Base-by-base conservation (phyloP, 2,888 invertebrate genomes). In the Drosophila borealis region DNA sequence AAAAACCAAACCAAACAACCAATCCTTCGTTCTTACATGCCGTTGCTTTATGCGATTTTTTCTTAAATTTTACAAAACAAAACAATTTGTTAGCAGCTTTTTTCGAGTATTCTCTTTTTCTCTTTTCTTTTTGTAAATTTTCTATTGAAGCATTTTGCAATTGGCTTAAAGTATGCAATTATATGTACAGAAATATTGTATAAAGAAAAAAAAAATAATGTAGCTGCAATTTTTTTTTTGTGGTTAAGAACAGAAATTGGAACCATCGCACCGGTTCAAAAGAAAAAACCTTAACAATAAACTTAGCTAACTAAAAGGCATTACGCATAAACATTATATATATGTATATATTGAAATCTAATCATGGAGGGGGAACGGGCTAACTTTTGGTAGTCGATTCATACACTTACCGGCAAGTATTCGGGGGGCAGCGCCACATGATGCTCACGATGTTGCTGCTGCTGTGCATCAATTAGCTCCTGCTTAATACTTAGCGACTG, bases 271-370 rank as follows among this genome's bases (percentile, higher is more conserved):
- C 91, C 92, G 92, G 91, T 91, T 90, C 92, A 92, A 82, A 92
- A 92, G 92, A 92, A 92, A 92, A 92, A 92, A 92, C 92, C 92
- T 92, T 92, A 92, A 92, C 92, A 92, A 91, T 84, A 75, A 84
- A 80, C 88, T 80, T 76, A 67, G 67, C 80, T 63, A 80, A 81
- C 80, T 80, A 84, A 81, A 68, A 34, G 54, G 54, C 21, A 45
- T n/a, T 33, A 29, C 29, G 29, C 29, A 29, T 29, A 2, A 29
- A 29, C 13, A 17, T 9, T n/a, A 42, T 10, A 25, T 5, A 39
- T 9, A 14, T 17, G 5, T 21, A 8, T 37, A 8, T 29, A 29
- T 8, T 29, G 29, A 29, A 29, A 29, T 8, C 29, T 1, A 29
- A 29, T 29, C 29, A 29, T 29, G 29, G 14, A 39, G 34, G n/a